Evolutionary conservation across 2,888 invertebrate species (phyloP).

Genomic region (Ectemnius lituratus): DNA sequence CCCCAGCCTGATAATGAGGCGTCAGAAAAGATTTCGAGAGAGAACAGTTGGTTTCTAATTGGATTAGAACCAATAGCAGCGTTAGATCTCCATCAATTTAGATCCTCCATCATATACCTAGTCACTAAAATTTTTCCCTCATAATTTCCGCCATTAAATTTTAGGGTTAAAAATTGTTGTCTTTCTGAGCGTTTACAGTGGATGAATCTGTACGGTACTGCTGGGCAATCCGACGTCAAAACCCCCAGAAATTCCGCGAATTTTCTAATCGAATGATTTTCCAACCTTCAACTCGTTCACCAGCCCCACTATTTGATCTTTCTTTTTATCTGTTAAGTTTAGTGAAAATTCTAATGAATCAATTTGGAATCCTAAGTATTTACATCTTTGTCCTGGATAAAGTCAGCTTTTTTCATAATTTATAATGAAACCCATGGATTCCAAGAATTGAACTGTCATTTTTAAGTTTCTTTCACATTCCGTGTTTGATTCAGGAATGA

Average conservation of each 20-base stretch:
- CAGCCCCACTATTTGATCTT: conserved; percentile 21
- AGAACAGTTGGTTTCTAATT: conserved; percentile 40
- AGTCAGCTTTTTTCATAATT: conserved; percentile 43
- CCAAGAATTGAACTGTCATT: conserved; percentile 22
- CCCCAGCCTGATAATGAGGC: conserved; percentile 51
- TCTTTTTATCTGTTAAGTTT: conserved; percentile 40
- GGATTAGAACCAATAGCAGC: conserved; percentile 32
- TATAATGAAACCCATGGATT: conserved; percentile 45
- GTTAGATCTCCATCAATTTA: conserved; percentile 47
- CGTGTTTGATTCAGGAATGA: conserved; percentile 20
- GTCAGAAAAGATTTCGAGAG: conserved; percentile 44
- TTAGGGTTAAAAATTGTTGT: conserved; percentile 43
- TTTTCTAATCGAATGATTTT: conserved; percentile 32
- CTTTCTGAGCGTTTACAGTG: conserved; percentile 47
- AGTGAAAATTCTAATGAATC: conserved; percentile 24
- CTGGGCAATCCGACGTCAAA: conserved; percentile 81
- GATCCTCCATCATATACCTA: conserved; percentile 29
- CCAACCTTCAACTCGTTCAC: conserved; percentile 23
- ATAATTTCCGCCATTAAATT: conserved; percentile 38
- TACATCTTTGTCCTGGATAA: conserved; percentile 24
- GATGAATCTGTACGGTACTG: conserved; percentile 45
- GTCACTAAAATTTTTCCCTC: conserved; percentile 37
- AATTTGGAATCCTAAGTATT: conserved; percentile 45
- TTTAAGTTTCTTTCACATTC: conserved; percentile 31
- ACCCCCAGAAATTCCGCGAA: conserved; percentile 38